Conservation (phyloP, 1,140 invertebrate genomes). For the Heliconius eleuchia region DNA sequence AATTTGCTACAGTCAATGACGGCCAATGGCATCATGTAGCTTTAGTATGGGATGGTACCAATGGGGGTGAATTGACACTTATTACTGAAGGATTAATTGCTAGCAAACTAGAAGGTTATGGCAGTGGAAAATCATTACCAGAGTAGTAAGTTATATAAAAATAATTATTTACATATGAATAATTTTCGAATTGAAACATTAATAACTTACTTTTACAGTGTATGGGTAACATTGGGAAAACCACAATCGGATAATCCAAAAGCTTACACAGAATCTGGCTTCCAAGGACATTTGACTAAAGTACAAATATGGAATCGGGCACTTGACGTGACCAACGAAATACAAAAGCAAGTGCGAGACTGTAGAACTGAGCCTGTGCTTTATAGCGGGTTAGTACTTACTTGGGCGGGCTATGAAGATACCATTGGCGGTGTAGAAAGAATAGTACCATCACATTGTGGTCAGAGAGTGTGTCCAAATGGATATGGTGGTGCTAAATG, state of each 20-base stretch:
- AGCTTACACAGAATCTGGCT: conserved; percentile 91
- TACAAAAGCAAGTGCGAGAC: conserved; percentile 95
- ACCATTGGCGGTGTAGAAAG: conserved; percentile 94
- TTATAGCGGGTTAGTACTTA: conserved; percentile 91
- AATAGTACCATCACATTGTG: conserved; percentile 94
- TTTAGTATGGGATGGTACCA: conserved; percentile 94
- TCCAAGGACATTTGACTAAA: conserved; percentile 97
- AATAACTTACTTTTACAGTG: conserved; percentile 81
- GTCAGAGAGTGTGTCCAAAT: conserved; percentile 91
- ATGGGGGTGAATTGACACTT: conserved; percentile 91
- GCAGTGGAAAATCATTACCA: conserved; percentile 88
- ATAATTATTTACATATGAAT: conserved; percentile 14
- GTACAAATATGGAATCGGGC: conserved; percentile 96
- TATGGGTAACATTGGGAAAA: conserved; percentile 96
- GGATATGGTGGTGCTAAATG: conserved; percentile 93
- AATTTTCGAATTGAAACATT: conserved; percentile 5
- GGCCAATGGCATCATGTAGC: conserved; percentile 98
- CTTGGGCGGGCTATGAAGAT: conserved; percentile 96
- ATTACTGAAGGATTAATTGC: conserved; percentile 97
- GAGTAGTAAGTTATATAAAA: conserved; percentile 85
- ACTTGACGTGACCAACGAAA: conserved; percentile 94
- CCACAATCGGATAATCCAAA: conserved; percentile 88
- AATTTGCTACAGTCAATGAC: conserved; percentile 96
- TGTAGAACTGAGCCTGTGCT: conserved; percentile 96
- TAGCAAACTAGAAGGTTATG: conserved; percentile 93